phyloP scores from a whole-genome alignment of 2,888 invertebrate species.

The Branchellion lobata region DNA sequence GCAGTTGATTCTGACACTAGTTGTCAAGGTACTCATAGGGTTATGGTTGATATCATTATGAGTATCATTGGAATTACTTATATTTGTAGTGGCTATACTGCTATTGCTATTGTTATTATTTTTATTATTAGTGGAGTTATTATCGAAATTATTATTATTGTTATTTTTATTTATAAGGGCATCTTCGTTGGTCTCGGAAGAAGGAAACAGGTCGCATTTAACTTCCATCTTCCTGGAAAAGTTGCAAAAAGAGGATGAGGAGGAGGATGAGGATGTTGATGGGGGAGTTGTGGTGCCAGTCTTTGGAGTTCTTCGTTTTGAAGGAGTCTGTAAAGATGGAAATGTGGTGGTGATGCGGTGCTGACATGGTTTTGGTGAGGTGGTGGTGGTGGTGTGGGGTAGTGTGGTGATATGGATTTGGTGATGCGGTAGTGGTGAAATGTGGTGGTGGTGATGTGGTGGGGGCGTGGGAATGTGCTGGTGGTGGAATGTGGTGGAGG shows the following conservation, averaged over 20 bases:
- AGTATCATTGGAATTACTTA: not conserved
- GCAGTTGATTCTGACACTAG: no score
- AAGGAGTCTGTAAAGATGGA: not conserved
- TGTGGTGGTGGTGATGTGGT: no score
- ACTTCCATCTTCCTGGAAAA: not conserved
- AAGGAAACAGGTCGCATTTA: not conserved
- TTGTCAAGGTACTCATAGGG: no score
- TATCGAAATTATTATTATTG: conserved; percentile 4
- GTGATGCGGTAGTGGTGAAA: no score
- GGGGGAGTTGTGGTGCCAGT: not conserved
- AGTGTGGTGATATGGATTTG: no score
- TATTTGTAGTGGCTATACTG: not conserved
- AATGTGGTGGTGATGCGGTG: no score
- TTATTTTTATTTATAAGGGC: not conserved
- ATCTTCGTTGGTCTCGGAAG: not conserved
- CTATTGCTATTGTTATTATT: not conserved
- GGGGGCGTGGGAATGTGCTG: no score
- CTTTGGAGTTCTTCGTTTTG: not conserved
- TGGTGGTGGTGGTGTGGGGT: no score
- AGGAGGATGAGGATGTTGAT: not conserved
- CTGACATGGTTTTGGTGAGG: no score
- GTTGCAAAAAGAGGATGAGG: not conserved
- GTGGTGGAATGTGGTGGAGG: no score
- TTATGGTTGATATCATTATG: not conserved
- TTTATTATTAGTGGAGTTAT: not conserved